phyloP scores from a whole-genome alignment of 2,113 vertebrate species.

The Sebastes schlegelii region DNA sequence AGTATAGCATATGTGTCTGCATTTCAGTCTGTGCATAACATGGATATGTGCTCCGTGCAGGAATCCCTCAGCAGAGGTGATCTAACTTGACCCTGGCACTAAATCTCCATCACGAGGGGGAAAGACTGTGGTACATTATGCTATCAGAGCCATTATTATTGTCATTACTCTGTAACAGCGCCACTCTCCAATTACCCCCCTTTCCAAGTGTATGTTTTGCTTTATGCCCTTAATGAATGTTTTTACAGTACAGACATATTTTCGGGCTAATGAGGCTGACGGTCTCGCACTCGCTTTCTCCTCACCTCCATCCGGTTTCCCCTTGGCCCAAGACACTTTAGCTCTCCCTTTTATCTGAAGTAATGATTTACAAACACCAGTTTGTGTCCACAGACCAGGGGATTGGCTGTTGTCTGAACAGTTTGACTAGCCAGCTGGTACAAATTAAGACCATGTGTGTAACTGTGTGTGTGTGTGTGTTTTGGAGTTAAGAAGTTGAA shows the following conservation, averaged over 20 bases:
- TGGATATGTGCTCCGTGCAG: conserved; percentile 30
- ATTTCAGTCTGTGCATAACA: neutral
- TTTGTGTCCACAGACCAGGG: conserved; percentile 68
- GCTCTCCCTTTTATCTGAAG: conserved; percentile 76
- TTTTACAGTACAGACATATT: conserved; percentile 58
- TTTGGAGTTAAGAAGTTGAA: conserved; percentile 58
- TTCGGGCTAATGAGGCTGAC: conserved; percentile 57
- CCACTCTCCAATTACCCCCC: conserved; percentile 15
- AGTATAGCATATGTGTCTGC: conserved; percentile 26
- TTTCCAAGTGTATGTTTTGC: conserved; percentile 36
- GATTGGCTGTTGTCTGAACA: conserved; percentile 71
- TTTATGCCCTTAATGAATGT: conserved; percentile 39
- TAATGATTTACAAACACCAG: conserved; percentile 81
- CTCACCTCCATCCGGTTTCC: conserved; percentile 66
- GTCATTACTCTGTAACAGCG: conserved; percentile 58
- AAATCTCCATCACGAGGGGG: conserved; percentile 20
- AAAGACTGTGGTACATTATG: conserved; percentile 53
- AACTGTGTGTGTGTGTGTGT: conserved; percentile 44
- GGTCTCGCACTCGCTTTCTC: conserved; percentile 52
- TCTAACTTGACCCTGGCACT: conserved; percentile 40
- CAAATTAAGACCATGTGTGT: conserved; percentile 78
- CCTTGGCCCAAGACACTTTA: conserved; percentile 60
- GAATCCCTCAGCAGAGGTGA: conserved; percentile 42
- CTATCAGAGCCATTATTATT: conserved; percentile 62
- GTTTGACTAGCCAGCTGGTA: conserved; percentile 80